A percentile compares a stretch with the other conserved stretches of the same genome.
Evolutionary conservation across 2,113 vertebrate species (phyloP).

Genomic region (Patagioenas fasciata): DNA sequence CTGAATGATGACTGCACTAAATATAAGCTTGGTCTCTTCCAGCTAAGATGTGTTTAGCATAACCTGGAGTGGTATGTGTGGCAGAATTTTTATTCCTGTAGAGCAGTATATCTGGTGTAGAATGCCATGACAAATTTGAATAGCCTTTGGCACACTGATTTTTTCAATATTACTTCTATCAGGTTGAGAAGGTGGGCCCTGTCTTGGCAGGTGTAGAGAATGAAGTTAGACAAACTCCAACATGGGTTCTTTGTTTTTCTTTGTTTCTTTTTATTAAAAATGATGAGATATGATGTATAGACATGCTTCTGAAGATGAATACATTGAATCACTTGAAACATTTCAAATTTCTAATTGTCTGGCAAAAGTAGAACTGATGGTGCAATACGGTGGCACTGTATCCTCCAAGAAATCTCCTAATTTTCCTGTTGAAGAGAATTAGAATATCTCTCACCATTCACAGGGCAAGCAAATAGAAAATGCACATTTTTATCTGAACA

Average conservation of each 20-base stretch:
- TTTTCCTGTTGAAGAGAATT: not conserved
- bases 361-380: not conserved
- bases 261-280: conserved; percentile 8
- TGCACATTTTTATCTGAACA: not conserved
- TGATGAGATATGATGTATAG: not conserved
- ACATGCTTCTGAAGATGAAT: not conserved
- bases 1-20: not conserved
- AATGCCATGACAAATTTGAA: not conserved
- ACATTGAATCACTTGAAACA: not conserved
- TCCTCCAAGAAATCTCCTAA: not conserved
- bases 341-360: not conserved
- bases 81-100: not conserved
- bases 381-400: fast-evolving
- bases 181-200: not conserved
- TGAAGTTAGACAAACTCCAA: not conserved
- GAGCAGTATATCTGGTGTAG: not conserved
- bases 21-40: not conserved
- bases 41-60: not conserved
- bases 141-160: not conserved
- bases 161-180: not conserved
- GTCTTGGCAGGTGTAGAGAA: not conserved
- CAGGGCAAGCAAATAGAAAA: not conserved
- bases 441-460: not conserved
- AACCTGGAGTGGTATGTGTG: fast-evolving
- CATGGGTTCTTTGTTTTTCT: not conserved